Base-by-base conservation (phyloP, 2,113 vertebrate genomes). In the Antigone vipio region DNA sequence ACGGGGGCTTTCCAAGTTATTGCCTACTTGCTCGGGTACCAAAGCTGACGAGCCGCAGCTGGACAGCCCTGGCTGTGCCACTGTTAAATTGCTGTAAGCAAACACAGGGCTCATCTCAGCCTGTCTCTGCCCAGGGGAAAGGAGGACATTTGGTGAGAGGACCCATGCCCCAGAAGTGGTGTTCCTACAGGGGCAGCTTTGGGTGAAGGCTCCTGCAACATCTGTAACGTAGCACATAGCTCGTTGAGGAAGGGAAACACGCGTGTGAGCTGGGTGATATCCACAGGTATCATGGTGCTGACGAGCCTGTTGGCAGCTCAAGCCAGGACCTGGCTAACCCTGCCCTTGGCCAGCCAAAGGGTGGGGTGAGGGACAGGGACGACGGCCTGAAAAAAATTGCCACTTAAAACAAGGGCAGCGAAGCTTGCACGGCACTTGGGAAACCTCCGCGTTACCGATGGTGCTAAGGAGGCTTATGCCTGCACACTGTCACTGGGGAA, bases 221-320 rank as follows among this genome's bases (percentile, higher is more conserved):
- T 29, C 56, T 13, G 1, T 55, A n/a, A 30, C 9, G 9, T 15
- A 45, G 68, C 53, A 27, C 2, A 15, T 16, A 44, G 23, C 30
- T 91, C 1, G 1, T 0, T 60, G 34, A 53, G 18, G 49, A 68
- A 75, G 67, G 60, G 38, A 52, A 49, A 7, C 44, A 26, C 0
- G 0, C 1, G 1, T 2, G 0, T 10, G 47, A 26, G 17, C 2
- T 34, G 71, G 29, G 34, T 80, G 49, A 60, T 23, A 42, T 4
- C 40, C 63, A 52, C 0, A 1, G 18, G 18, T 34, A 8, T 15
- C 45, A 13, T 0, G 0, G 7, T 35, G 18, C 59, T 72, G 44
- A 55, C 0, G 0, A 53, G 12, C 35, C 13, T 47, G 30, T 35
- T 14, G 26, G 59, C 30, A 91, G 40, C 66, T 92, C 53, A 66